Base-by-base conservation (phyloP, 2,888 invertebrate species). In the Sarcophaga variegata region DNA sequence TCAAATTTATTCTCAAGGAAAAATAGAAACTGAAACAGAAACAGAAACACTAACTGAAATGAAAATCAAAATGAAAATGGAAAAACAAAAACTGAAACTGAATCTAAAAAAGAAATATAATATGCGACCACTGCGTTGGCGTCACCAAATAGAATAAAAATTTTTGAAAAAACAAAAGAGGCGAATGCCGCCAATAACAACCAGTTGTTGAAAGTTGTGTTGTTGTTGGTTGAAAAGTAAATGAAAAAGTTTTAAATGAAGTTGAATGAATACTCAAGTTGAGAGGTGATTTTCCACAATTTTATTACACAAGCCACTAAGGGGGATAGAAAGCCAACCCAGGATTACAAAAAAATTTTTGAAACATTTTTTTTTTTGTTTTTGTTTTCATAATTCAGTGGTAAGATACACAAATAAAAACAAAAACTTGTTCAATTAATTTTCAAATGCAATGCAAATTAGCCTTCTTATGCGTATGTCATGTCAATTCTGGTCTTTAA, bases 1-100 rank as follows among this genome's bases (percentile, higher is more conserved):
- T 83, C 59, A 81, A 86, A 86, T 86, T 86, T 83, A 86, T 86
- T 83, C 78, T 76, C 4, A 69, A 60, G n/a, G 47, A 84, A 75
- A 71, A 75, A 54, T 45, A 80, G 22, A 77, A 62, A 47, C 17
- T n/a, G 2, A 22, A 22, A 77, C 25, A 47, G 14, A 62, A 82
- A 72, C 62, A 14, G 27, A 14, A 54, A 17, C 49, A 37, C 5
- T 47, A 45, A n/a, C 54, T 10, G 27, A 62, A 69, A 64, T 60
- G 64, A 67, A 72, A 22, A 64, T n/a, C 12, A 62, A 59, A n/a
- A 59, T 10, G 14, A 60, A 69, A 54, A 62, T 25, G 3, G 3
- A 37, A 49, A 74, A 49, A 63, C n/a, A 17, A n/a, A 72, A 20
- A 64, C 17, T 71, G 49, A 12, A 17, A 54, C 8, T 54, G 17